phyloP scores from a whole-genome alignment of 2,888 invertebrate genomes.

The Drosophila recens region DNA sequence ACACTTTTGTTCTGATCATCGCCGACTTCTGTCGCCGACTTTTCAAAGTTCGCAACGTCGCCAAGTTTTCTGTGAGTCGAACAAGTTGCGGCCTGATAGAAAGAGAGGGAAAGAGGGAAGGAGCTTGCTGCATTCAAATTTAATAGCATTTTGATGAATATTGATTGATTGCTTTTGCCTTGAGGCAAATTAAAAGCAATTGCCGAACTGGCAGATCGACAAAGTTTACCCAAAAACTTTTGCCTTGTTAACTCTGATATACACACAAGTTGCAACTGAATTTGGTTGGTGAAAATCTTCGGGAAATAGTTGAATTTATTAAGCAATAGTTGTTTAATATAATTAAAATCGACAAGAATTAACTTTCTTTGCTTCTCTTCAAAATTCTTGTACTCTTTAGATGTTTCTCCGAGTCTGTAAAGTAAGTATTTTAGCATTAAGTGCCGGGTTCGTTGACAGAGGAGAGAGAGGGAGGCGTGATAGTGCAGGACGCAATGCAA shows the following conservation, averaged over 20 bases:
- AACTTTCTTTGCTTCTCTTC: not conserved
- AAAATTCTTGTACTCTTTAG: not conserved
- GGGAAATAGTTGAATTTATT: constrained; percentile 5
- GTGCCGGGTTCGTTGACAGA: constrained; percentile 5
- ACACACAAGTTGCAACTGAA: constrained; percentile 30
- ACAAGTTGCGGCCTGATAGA: constrained; percentile 41
- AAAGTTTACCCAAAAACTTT: constrained; percentile 51
- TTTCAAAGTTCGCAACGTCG: constrained; percentile 64
- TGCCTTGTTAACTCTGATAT: constrained; percentile 39
- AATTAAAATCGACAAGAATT: not conserved
- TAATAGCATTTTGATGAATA: constrained; percentile 80
- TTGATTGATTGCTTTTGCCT: constrained; percentile 75
- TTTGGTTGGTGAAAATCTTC: not conserved
- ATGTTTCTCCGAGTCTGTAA: not conserved
- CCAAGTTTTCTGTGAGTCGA: constrained; percentile 60
- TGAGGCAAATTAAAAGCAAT: constrained; percentile 61
- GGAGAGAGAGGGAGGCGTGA: not conserved
- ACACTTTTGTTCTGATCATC: constrained; percentile 40
- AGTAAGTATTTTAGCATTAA: constrained; percentile 41
- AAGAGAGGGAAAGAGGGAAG: not conserved
- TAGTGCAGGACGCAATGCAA: constrained; percentile 38
- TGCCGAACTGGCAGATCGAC: constrained; percentile 51
- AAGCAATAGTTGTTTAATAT: constrained; percentile 15
- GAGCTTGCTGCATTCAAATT: constrained; percentile 64
- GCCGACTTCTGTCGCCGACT: constrained; percentile 46